These are phyloP conservation scores for Psilopsiagon aymara DNA, from an alignment of 2,113 vertebrate genomes.

Conservation along the genomic window DNA sequence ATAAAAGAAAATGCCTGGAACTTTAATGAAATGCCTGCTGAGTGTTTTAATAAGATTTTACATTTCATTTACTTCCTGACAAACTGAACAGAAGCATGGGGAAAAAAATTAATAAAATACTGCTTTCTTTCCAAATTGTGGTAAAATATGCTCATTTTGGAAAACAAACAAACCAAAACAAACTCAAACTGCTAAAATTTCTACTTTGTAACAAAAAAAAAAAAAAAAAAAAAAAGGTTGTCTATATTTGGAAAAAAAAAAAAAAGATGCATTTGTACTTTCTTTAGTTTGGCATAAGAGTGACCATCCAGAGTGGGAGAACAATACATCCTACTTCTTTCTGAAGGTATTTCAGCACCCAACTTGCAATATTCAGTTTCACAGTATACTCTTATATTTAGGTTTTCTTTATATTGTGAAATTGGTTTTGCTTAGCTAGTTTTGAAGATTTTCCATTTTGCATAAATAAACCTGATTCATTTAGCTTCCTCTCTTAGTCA, in stretches of 20 bases:
- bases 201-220: background rate
- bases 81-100: background rate
- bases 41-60: background rate
- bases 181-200: background rate
- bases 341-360: background rate
- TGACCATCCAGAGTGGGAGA: background rate
- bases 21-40: background rate
- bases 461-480: slow-evolving; percentile 13
- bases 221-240: accelerated
- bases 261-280: background rate
- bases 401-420: background rate
- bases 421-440: slow-evolving; percentile 1
- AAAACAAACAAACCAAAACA: background rate
- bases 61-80: background rate
- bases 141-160: background rate
- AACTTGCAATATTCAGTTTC: background rate
- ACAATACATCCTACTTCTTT: background rate
- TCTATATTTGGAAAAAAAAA: background rate
- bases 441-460: slow-evolving; percentile 4
- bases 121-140: background rate
- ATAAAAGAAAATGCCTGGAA: background rate
- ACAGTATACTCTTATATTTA: background rate
- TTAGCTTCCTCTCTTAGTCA: background rate
- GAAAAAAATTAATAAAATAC: background rate
- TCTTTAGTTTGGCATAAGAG: background rate